Percentiles rank a stretch among this genome's conserved stretches.
These are phyloP conservation scores for Eilema griseolum DNA, from an alignment of 2,888 invertebrate species.

Conservation along the genomic window DNA sequence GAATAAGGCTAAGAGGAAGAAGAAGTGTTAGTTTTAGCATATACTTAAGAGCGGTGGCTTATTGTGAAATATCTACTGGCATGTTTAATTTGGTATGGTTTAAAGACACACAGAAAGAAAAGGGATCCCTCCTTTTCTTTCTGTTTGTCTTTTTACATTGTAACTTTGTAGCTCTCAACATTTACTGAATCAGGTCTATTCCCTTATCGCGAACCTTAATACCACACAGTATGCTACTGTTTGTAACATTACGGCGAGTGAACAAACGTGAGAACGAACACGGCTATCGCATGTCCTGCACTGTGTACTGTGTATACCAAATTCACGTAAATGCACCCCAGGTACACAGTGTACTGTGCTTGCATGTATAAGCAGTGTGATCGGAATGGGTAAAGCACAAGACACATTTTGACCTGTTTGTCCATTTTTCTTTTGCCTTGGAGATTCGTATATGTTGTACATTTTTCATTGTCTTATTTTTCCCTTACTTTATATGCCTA, in stretches of 20 bases:
- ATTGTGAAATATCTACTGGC: no score
- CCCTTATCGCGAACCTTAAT: neutral
- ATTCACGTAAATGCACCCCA: neutral
- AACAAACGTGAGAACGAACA: no score
- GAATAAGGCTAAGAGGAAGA: no score
- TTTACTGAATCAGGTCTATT: neutral
- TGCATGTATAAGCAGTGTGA: neutral
- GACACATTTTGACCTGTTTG: neutral
- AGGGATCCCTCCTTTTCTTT: no score
- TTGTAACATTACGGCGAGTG: neutral
- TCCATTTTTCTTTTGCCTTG: neutral
- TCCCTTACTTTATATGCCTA: no score
- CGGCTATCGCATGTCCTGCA: neutral
- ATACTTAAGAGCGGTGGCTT: neutral
- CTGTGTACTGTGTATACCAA: neutral
- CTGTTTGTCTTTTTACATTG: no score
- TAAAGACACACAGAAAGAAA: no score
- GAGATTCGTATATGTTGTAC: neutral
- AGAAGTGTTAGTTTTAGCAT: neutral
- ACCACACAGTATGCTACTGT: neutral
- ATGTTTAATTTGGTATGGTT: no score
- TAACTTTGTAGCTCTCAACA: neutral
- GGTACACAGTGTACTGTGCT: neutral
- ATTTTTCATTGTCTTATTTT: no score
- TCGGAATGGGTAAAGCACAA: neutral